Evolutionary conservation across 2,113 vertebrate genomes (phyloP), one percentile per base, ranked within the genome.

Genomic region (Bagarius yarrelli): DNA sequence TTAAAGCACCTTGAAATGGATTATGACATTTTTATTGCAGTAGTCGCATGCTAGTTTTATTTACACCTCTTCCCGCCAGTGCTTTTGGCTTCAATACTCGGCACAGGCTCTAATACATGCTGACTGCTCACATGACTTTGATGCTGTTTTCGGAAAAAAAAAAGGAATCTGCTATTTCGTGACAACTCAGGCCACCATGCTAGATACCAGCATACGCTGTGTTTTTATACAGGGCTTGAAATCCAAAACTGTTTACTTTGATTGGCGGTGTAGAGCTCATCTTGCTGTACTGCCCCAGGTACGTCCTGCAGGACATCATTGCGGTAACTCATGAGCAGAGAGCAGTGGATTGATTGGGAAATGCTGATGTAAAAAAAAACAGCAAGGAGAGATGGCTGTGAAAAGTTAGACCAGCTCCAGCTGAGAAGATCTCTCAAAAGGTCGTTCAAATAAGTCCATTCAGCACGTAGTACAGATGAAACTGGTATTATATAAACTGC

Each of bases 51-150:
- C n/a, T n/a, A n/a, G 34, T 6, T 64, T 74, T 73, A 55, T 64
- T 66, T 40, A 75, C 8, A 40, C 32, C 59, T 16, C n/a, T 60
- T 56, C 32, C 47, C 14, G 5, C 40, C 8, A 30, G 55, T 4
- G 2, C 15, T 53, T 32, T 19, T 19, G 23, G 30, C 40, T 34
- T 53, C 30, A 63, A 52, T 5, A 19, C n/a, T 40, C 40, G n/a
- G 30, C 4, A 47, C 27, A 34, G 44, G 23, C 40, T 47, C 40
- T 25, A 44, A 8, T 52, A 55, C 70, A n/a, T 80, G 66, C 55
- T 70, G 66, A 44, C 66, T 21, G 52, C 83, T 90, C 90, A 90
- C 80, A 74, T 89, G 89, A 86, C 64, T 80, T 85, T 50, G 27
- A 47, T 59, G 72, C 36, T 59, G 27, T 59, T 56, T 67, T 67